Base-by-base conservation (phyloP, 1,140 invertebrate species). In the Euglossa dilemma region DNA sequence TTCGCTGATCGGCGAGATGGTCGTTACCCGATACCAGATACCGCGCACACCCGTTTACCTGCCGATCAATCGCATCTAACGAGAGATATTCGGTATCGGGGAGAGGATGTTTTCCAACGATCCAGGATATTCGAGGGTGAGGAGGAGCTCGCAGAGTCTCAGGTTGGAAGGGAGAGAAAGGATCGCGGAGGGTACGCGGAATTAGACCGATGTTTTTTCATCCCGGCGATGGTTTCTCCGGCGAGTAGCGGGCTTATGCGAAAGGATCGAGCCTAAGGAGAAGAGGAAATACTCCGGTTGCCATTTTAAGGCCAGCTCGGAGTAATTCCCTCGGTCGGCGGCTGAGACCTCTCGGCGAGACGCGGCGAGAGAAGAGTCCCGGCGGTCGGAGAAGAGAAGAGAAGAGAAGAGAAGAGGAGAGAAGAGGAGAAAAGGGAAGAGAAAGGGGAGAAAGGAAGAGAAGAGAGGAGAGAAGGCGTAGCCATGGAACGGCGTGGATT, bases 301-400 rank as follows among this genome's bases (percentile, higher is more conserved):
- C 87, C 87, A 88, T 88, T 88, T 88, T 81, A 77, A 87, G 16
- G 3, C 12, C 25, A 20, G 20, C 18, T 43, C 16, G 20, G 23
- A 45, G 52, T 25, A 61, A 69, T 78, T 63, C 61, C 9, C 16
- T 75, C 23, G 59, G 54, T 18, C 16, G 28, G 47, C 36, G 61
- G 25, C 43, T 16, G n/a, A 9, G 2, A 36, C 28, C 61, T 16
- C n/a, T 23, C 52, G 23, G 47, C 74, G 61, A 76, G 77, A 61
- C 63, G 57, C 63, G 8, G 4, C 45, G 25, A 6, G 64, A n/a
- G n/a, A n/a, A n/a, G n/a, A n/a, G 5, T 14, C 14, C 18, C 12
- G 14, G 18, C 7, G 45, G n/a, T 43, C 69, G 50, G 61, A 77
- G 72, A 57, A n/a, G 11, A 1, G 25, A 5, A 25, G 11, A 16